Evolutionary conservation across 2,113 vertebrate species (phyloP), one percentile per base, ranked within the genome.

Genomic region (Myotis brandtii): DNA sequence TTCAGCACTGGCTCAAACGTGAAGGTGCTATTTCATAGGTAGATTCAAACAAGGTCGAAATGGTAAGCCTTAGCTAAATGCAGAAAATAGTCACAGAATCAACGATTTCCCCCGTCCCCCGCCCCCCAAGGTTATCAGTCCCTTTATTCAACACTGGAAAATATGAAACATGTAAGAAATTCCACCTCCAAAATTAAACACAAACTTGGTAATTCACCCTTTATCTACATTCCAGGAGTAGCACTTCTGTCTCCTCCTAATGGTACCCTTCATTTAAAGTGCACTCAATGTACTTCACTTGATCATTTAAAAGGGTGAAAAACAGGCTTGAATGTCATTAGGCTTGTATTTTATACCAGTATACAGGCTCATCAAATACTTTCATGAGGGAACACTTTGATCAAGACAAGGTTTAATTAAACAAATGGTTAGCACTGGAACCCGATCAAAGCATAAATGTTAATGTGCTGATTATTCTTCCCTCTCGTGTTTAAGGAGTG

Each of bases 381-480:
- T 92, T 48, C 66, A 82, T 34, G 20, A n/a, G 54, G 59, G 67
- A 85, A 92, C 25, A 75, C 23, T 96, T 69, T 93, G 95, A 89
- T 86, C 67, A 69, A 96, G 89, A 90, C 66, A 88, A 94, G 59
- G 40, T 56, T 93, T 94, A 73, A 91, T 92, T 46, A 94, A 82
- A 54, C 59, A 87, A 90, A 40, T 52, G n/a, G 81, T 76, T 69
- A 85, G 43, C 79, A 54, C 62, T 48, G 18, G 40, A 62, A 82
- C 72, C 18, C 18, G 32, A 82, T 85, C 81, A 77, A 77, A 93
- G 64, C 23, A 43, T 32, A 73, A 67, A 43, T 23, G 34, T 32
- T 32, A 43, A 56, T n/a, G 66, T 56, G 34, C 75, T 73, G 10
- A 83, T 62, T 46, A 50, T 73, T n/a, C 85, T 85, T 54, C 46